Evolutionary conservation across 2,113 vertebrate genomes (phyloP), one percentile per base, ranked within the genome.

Genomic region (Paratilapia polleni): DNA sequence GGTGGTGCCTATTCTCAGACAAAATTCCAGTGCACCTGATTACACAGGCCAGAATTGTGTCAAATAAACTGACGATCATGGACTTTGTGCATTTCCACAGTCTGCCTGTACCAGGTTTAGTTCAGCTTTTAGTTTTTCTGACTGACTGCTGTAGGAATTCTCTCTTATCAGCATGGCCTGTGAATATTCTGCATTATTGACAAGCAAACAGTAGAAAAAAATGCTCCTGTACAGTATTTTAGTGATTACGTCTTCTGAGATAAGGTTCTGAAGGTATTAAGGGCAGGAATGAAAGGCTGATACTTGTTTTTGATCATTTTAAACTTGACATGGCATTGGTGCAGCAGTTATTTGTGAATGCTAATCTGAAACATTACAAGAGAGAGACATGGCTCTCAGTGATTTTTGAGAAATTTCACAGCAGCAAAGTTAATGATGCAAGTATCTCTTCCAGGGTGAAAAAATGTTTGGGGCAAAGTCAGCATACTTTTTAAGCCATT

Each of bases 151-250:
- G 36, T 26, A 54, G 31, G 61, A 86, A 82, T 70, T 59, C 49
- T 49, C 14, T 81, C 60, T 87, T 88, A 87, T 88, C 88, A 34
- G 52, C 38, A 11, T 47, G 14, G 31, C 22, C 54, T 85, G 8
- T 49, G 66, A 70, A 86, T 68, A 84, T 82, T 84, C 24, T 52
- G 76, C 59, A 24, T 58, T 76, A 14, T 78, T 4, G 14, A 20
- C 14, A 61, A 56, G 10, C 13, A 5, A 20, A 83, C 8, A 75
- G n/a, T 62, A 8, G n/a, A n/a, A 19, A 10, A 17, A 47, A 34
- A 80, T 34, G 24, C 26, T 49, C n/a, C 38, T 66, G 59, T 76
- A 60, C 15, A 24, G 22, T 68, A 3, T 56, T 17, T 56, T 41
- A 60, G 17, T 8, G 8, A 52, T 81, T 9, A 57, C 73, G 22